These are phyloP conservation scores for Idaea dimidiata DNA, from an alignment of 2,888 invertebrate species.

Conservation along the genomic window DNA sequence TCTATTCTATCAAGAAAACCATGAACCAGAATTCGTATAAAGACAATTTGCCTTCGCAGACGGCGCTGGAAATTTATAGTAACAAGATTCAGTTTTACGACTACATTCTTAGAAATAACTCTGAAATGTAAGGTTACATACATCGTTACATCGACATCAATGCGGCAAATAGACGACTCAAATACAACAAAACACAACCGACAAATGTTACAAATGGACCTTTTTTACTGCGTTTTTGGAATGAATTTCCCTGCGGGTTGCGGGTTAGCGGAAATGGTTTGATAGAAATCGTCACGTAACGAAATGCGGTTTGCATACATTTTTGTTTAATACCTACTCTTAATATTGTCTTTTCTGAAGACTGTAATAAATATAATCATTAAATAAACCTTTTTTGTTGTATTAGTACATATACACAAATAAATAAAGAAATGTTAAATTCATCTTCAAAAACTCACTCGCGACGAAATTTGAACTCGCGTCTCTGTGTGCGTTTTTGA, in stretches of 20 bases:
- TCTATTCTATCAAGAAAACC: slow-evolving; percentile 14
- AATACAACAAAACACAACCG: background rate
- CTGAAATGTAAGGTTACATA: slow-evolving; percentile 29
- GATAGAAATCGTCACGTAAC: no score
- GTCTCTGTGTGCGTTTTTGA: no score
- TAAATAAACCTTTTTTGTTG: no score
- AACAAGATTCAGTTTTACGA: slow-evolving; percentile 56
- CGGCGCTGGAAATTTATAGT: slow-evolving; percentile 52
- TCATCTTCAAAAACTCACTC: no score
- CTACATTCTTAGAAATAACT: slow-evolving; percentile 38
- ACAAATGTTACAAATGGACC: background rate
- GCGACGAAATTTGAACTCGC: no score
- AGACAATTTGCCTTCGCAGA: slow-evolving; percentile 47
- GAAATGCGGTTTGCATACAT: no score
- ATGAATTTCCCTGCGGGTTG: background rate
- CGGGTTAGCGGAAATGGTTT: no score
- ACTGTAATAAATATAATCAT: no score
- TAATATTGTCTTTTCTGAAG: no score
- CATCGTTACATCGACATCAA: slow-evolving; percentile 23
- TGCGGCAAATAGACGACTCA: slow-evolving; percentile 6
- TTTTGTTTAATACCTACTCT: no score
- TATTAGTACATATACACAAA: no score
- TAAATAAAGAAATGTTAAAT: no score
- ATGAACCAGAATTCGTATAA: slow-evolving; percentile 30
- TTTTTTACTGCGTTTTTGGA: background rate